These are phyloP conservation scores for Polyommatus iphigenia DNA, from an alignment of 2,888 invertebrate genomes.

Conservation along the genomic window DNA sequence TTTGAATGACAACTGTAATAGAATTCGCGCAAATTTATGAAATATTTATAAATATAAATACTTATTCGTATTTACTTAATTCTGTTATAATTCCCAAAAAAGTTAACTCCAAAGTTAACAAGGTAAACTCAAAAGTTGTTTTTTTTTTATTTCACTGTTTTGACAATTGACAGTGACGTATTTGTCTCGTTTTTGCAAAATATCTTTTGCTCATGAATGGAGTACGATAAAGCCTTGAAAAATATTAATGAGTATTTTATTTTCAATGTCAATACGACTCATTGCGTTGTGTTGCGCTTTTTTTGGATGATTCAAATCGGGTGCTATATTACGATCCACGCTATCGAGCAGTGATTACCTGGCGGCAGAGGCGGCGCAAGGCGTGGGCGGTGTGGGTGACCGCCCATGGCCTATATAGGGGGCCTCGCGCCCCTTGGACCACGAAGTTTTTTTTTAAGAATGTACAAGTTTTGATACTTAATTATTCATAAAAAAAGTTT, in stretches of 20 bases:
- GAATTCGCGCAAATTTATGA: background rate
- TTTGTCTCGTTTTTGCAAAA: background rate
- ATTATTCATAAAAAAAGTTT: too few relatives aligned
- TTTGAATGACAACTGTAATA: background rate
- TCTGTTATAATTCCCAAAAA: background rate
- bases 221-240: background rate
- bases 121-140: constrained; percentile 25
- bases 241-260: background rate
- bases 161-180: constrained; percentile 19
- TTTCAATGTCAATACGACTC: background rate
- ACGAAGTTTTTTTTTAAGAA: too few relatives aligned
- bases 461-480: too few relatives aligned
- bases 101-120: background rate
- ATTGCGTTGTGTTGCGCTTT: background rate
- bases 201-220: background rate
- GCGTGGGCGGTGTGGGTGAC: too few relatives aligned
- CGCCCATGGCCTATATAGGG: too few relatives aligned
- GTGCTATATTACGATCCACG: background rate
- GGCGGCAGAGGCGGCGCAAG: too few relatives aligned
- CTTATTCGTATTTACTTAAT: background rate
- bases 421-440: too few relatives aligned
- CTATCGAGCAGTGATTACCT: constrained; percentile 9
- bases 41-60: background rate
- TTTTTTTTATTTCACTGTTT: background rate
- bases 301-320: background rate